phyloP scores from a whole-genome alignment of 92 coral and sea anemone species.

The Palythoa heliodiscus region DNA sequence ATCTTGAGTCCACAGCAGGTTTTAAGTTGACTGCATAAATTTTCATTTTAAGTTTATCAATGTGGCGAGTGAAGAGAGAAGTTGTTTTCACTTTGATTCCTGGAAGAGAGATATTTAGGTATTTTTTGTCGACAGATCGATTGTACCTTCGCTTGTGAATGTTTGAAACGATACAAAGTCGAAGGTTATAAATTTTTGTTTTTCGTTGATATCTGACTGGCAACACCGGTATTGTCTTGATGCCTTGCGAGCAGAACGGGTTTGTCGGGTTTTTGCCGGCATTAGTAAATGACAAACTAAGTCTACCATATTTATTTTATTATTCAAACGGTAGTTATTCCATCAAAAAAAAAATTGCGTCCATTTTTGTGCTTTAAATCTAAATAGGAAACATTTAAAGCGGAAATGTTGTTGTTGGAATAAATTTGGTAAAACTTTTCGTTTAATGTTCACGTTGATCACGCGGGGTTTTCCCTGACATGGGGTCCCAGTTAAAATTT shows the following conservation, averaged over 20 bases:
- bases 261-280: conserved; percentile 14
- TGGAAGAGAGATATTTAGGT: neutral
- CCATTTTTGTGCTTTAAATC: too few relatives aligned
- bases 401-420: neutral
- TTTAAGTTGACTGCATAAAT: conserved; percentile 2
- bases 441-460: neutral
- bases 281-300: neutral
- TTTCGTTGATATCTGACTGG: neutral
- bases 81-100: neutral
- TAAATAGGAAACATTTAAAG: too few relatives aligned
- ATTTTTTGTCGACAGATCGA: neutral
- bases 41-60: neutral
- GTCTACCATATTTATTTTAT: neutral
- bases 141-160: conserved; percentile 1
- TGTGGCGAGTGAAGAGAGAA: neutral
- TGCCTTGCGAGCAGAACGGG: conserved; percentile 22
- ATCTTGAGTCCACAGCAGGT: conserved; percentile 25
- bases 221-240: conserved; percentile 39
- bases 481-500: too few relatives aligned
- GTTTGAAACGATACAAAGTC: neutral
- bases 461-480: too few relatives aligned
- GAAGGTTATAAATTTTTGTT: neutral
- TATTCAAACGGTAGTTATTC: neutral
- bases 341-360: neutral
- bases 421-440: neutral